A percentile compares a stretch with the other conserved stretches of the same genome.
These are phyloP conservation scores for Engraulis encrasicolus DNA, from an alignment of 2,113 vertebrate species.

Conservation along the genomic window DNA sequence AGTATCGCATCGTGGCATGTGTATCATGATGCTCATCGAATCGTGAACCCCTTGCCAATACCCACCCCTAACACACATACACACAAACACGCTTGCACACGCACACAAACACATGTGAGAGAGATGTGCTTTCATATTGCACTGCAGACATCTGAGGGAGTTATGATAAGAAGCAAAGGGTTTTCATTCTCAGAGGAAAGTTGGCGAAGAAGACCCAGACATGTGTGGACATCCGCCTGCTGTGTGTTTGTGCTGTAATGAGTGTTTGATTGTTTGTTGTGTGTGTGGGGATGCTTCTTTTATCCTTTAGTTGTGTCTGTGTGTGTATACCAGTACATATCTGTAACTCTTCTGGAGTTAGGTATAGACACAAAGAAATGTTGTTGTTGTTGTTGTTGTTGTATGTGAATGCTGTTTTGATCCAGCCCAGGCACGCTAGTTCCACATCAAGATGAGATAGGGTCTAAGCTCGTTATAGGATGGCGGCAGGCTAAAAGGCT, in stretches of 20 bases:
- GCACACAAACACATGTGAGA: background rate
- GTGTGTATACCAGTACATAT: background rate
- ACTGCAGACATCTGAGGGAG: constrained; percentile 43
- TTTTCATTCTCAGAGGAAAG: constrained; percentile 50
- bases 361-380: constrained; percentile 61
- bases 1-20: too few relatives aligned
- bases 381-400: too few relatives aligned
- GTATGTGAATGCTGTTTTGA: too few relatives aligned
- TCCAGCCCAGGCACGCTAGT: too few relatives aligned
- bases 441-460: too few relatives aligned
- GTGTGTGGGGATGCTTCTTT: too few relatives aligned
- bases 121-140: constrained; percentile 6
- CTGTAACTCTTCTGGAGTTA: too few relatives aligned
- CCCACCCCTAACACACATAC: background rate
- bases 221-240: too few relatives aligned
- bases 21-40: too few relatives aligned
- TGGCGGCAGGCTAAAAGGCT: too few relatives aligned
- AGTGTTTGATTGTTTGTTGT: background rate
- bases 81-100: background rate
- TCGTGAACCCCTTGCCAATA: background rate
- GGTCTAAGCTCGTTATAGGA: too few relatives aligned
- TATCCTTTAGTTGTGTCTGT: too few relatives aligned
- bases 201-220: background rate
- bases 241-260: background rate
- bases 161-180: constrained; percentile 51